These are phyloP conservation scores for Gortyna flavago DNA, from an alignment of 2,888 invertebrate genomes.

Conservation along the genomic window DNA sequence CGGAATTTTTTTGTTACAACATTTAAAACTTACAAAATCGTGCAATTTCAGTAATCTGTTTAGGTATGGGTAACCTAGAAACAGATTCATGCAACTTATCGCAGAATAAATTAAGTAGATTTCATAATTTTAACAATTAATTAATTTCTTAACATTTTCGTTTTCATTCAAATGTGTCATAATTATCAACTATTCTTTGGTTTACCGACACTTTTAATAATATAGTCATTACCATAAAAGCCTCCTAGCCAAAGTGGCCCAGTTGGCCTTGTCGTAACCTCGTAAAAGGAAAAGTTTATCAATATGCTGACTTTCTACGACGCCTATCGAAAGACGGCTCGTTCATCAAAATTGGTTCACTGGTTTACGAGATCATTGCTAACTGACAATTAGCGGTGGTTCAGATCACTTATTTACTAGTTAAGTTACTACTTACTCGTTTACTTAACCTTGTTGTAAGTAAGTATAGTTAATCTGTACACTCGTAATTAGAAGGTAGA, in stretches of 20 bases:
- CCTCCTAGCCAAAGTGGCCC: background rate
- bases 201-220: background rate
- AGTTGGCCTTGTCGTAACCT: constrained; percentile 29
- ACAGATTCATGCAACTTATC: background rate
- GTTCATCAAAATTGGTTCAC: constrained; percentile 58
- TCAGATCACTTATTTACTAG: constrained; percentile 28
- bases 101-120: background rate
- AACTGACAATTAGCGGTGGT: constrained; percentile 42
- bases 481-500: background rate
- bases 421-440: constrained; percentile 19
- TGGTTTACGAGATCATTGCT: constrained; percentile 52
- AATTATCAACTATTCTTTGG: too few relatives aligned
- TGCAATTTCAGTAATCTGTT: background rate
- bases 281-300: constrained; percentile 61
- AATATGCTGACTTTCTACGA: constrained; percentile 55
- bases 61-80: constrained; percentile 14
- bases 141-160: background rate
- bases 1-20: constrained; percentile 18
- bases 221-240: background rate
- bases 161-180: background rate
- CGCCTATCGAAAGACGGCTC: constrained; percentile 36
- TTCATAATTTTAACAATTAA: background rate
- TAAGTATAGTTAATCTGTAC: background rate
- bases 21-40: constrained; percentile 34
- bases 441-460: background rate